These are phyloP conservation scores for Turritopsis dohrnii DNA, from an alignment of 30 jellyfish, hydroid and myxozoan species.

Conservation along the genomic window DNA sequence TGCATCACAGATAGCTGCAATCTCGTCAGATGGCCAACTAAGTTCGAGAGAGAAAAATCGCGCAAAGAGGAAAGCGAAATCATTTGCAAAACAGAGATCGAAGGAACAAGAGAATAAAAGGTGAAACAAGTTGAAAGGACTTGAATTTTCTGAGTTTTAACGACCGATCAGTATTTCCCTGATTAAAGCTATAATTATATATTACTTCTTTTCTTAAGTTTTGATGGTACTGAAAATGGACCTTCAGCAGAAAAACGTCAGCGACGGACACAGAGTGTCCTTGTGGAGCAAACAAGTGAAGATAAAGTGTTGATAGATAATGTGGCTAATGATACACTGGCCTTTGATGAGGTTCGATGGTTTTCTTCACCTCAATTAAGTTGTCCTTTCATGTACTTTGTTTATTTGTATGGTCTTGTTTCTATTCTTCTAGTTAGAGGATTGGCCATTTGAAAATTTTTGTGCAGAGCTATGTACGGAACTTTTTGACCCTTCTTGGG, in stretches of 20 bases:
- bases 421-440: conserved; percentile 49
- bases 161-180: not conserved
- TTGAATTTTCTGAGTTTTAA: not conserved
- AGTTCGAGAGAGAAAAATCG: conserved; percentile 87
- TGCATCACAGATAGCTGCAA: conserved; percentile 81
- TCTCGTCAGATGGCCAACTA: conserved; percentile 67
- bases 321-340: conserved; percentile 52
- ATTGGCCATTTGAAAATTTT: conserved; percentile 93
- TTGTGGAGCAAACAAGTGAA: conserved; percentile 91
- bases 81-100: conserved; percentile 82
- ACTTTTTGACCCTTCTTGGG: conserved; percentile 89
- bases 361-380: not conserved
- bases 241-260: conserved; percentile 29
- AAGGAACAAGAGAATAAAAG: conserved; percentile 47
- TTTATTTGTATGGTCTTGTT: not conserved
- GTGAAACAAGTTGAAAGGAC: not conserved
- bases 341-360: conserved; percentile 61
- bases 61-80: conserved; percentile 83
- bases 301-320: conserved; percentile 71
- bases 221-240: conserved; percentile 27
- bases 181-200: no score
- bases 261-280: conserved; percentile 67
- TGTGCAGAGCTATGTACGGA: conserved; percentile 75
- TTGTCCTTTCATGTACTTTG: not conserved
- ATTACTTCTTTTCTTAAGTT: not conserved